Conservation (phyloP, 2,113 vertebrate species). For the Chelonoidis abingdonii region DNA sequence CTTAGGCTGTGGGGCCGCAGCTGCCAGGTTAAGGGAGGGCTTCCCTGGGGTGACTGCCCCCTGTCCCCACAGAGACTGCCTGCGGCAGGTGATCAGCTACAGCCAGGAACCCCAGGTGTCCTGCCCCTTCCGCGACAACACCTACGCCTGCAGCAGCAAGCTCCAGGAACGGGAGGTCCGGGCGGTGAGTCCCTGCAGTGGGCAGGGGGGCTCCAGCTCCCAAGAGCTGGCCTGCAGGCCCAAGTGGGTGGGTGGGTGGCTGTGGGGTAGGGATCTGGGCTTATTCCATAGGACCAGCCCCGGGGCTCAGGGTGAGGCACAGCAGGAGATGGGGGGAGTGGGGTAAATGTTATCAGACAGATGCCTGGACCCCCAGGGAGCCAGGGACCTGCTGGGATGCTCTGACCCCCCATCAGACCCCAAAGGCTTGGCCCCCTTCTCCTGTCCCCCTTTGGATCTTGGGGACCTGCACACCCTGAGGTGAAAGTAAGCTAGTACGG, state of each 20-base stretch:
- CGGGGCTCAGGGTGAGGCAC: neutral
- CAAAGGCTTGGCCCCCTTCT: too few species aligned
- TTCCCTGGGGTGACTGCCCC: neutral
- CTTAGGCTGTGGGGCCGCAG: too few species aligned
- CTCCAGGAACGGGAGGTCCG: neutral
- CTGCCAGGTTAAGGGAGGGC: too few species aligned
- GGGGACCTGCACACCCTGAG: neutral
- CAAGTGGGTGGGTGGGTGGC: too few species aligned
- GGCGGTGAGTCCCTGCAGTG: neutral
- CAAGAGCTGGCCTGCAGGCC: neutral
- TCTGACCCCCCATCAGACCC: too few species aligned
- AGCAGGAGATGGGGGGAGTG: too few species aligned
- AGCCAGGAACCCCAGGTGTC: neutral
- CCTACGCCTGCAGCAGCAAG: neutral
- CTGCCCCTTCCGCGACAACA: neutral
- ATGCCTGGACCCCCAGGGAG: neutral
- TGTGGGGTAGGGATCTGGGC: neutral
- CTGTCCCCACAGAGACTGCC: neutral
- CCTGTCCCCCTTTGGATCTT: neutral
- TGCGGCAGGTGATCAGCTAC: neutral
- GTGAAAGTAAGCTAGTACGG: too few species aligned
- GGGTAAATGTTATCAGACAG: neutral
- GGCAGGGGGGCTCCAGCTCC: neutral
- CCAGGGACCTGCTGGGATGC: neutral
- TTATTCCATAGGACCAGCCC: neutral